Evolutionary conservation across 2,888 invertebrate genomes (phyloP), one percentile per base, ranked within the genome.

Genomic region (Ophioninae sp.): DNA sequence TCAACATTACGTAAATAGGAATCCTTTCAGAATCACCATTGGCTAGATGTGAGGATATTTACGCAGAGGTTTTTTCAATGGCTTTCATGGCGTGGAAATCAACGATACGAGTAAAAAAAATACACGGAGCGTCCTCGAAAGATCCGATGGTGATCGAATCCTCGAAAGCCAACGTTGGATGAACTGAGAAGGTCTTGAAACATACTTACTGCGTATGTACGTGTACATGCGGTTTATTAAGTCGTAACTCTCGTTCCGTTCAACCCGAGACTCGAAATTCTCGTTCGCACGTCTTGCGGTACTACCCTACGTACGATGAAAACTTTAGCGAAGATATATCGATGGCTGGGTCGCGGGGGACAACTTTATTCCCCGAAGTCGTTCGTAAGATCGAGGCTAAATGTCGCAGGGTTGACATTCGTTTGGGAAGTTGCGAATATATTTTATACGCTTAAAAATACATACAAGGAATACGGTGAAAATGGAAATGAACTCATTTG

Each of bases 181-280:
- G 17, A 17, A 50, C 6, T 13, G 13, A 17, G 2, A 50, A 6
- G 50, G 50, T 50, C 3, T 2, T 17, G 17, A 50, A 50, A 17
- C 17, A 50, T 17, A 50, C 17, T 17, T 50, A 6, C 13, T 17
- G 44, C 10, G 13, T 50, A 17, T 3, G 50, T 50, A 17, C 13
- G 50, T 64, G 20, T 62, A 23, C n/a, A 56, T 50, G 81, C 59
- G 50, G 81, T 78, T 82, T 65, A 75, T 65, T 57, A 73, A 77
- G 65, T 73, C 73, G 69, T 68, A 73, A 82, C 73, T 73, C 73
- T 65, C 65, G 75, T 67, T 39, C 73, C 62, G 78, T 78, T 65
- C 73, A 56, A 64, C 61, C 67, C 67, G 2, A 50, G 59, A 50
- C 78, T 37, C 64, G 30, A 78, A 68, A 73, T 39, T 61, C 73